These are phyloP conservation scores for Sebastes fasciatus DNA, from an alignment of 2,113 vertebrate species.

Conservation along the genomic window DNA sequence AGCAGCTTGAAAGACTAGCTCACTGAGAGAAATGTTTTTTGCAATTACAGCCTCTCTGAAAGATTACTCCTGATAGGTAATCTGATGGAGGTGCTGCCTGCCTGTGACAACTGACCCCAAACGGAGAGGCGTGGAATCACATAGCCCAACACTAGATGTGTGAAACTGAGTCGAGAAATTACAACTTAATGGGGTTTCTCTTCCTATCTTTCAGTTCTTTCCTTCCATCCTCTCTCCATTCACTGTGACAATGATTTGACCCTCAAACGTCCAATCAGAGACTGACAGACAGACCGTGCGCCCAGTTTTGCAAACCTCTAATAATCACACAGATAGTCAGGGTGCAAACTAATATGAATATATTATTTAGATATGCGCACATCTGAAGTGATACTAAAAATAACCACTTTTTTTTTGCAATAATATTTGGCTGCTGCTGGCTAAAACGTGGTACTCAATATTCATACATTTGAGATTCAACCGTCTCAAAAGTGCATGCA, in stretches of 20 bases:
- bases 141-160: neutral
- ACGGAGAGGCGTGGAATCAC: neutral
- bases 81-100: neutral
- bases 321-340: neutral
- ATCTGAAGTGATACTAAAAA: neutral
- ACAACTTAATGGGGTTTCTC: neutral
- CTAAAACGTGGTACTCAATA: neutral
- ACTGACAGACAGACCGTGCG: neutral
- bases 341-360: neutral
- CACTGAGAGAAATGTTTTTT: neutral
- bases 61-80: neutral
- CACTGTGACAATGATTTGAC: neutral
- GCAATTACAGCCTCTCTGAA: no score
- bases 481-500: neutral
- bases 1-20: neutral
- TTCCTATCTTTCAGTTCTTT: neutral
- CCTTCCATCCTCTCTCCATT: neutral
- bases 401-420: neutral
- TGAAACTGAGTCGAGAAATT: no score
- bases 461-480: neutral
- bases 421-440: neutral
- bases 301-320: neutral
- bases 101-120: neutral
- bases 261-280: neutral
- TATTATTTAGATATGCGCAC: neutral